Conservation (phyloP, 64 coral and sea anemone genomes). For the Montipora foliosa region DNA sequence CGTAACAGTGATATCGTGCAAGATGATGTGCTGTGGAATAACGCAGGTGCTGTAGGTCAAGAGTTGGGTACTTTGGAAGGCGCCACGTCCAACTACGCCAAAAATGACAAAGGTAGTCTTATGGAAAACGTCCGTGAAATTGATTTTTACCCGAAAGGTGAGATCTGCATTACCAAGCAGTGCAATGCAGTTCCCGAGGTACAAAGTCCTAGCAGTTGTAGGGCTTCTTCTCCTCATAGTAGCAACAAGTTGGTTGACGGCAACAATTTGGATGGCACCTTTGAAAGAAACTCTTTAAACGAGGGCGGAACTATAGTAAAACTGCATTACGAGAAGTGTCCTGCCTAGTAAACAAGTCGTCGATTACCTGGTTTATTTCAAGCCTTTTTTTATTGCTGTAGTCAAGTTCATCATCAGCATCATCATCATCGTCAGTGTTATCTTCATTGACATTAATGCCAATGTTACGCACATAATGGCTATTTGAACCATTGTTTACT, state of each 20-base stretch:
- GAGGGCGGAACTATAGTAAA: not conserved
- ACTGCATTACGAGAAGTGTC: slow-evolving; percentile 30
- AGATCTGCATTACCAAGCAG: not conserved
- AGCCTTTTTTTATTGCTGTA: too few relatives aligned
- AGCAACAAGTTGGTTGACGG: not conserved
- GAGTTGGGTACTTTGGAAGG: not conserved
- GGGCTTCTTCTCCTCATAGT: not conserved
- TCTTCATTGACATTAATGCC: too few relatives aligned
- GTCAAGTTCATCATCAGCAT: too few relatives aligned
- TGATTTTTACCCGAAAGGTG: not conserved
- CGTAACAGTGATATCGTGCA: too few relatives aligned
- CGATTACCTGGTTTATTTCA: too few relatives aligned
- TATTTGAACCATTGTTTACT: too few relatives aligned
- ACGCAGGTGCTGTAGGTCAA: not conserved
- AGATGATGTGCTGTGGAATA: too few relatives aligned
- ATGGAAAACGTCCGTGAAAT: too few relatives aligned
- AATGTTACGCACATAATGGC: too few relatives aligned
- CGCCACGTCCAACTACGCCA: not conserved
- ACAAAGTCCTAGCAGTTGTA: not conserved
- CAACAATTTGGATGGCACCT: slow-evolving; percentile 11
- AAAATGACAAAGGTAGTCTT: not conserved
- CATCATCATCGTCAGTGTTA: too few relatives aligned
- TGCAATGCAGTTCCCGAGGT: not conserved
- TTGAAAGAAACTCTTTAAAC: slow-evolving; percentile 14
- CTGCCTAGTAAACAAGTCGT: not conserved